Evolutionary conservation across 2,797 vertebrate species (phyloP), one percentile per base, ranked within the genome.

Genomic region (Ispidina picta): DNA sequence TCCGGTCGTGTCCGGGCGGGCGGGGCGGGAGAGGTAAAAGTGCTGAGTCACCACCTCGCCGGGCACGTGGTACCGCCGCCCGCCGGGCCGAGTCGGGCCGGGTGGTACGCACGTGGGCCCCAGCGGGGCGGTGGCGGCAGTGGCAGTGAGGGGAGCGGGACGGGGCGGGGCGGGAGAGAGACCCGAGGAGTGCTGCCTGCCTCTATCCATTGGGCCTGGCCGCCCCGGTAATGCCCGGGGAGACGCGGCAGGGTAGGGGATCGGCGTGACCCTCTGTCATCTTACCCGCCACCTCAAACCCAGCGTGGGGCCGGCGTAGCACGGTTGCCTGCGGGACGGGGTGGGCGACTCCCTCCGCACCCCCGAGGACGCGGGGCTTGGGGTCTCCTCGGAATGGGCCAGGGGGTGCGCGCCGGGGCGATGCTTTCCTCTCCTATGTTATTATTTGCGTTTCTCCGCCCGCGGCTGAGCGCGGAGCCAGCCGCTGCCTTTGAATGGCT

Each of bases 401-500:
- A 25, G 25, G 12, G 41, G 41, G 22, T 26, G 15, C 21, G 14
- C 1, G 18, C 26, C 15, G 9, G 26, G 55, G 41, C 2, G 73
- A 49, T 60, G 90, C 68, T 51, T 33, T 8, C 41, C 22, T 10
- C 39, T 22, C 31, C 19, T 49, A 31, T 62, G 81, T 79, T 86
- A 46, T 83, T 91, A 60, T 83, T 88, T 86, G 65, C 46, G 6
- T 48, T 48, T 48, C 46, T 48, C 46, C 9, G 51, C 37, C 22
- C 49, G 18, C 72, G 46, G 70, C 25, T 29, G 74, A 86, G 88
- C 70, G 66, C 75, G 52, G 76, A 81, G 90, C 51, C 85, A 68
- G 80, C n/a, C 62, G 56, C 74, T 81, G 86, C 71, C 86, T 84
- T 77, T 91, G 89, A 91, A 87, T 93, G 93, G 89, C 23, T 74